These are phyloP conservation scores for Sebastes itinus DNA, from an alignment of 2,797 vertebrate species.

Conservation along the genomic window DNA sequence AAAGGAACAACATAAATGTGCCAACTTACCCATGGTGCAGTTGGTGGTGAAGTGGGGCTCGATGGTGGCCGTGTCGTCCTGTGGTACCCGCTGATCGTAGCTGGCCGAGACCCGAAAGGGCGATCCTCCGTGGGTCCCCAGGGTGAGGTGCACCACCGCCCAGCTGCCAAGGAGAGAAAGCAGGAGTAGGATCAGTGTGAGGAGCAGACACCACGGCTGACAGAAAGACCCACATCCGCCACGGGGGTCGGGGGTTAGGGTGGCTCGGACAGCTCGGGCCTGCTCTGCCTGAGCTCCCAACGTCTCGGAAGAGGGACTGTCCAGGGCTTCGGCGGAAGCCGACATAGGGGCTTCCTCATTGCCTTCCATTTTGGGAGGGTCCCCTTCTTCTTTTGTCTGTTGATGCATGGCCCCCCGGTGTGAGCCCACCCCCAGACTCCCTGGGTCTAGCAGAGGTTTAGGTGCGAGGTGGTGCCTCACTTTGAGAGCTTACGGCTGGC, in stretches of 20 bases:
- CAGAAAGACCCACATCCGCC: constrained; percentile 45
- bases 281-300: constrained; percentile 54
- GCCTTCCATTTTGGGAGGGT: constrained; percentile 55
- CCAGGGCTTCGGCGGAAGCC: constrained; percentile 54
- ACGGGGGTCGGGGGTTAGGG: constrained; percentile 61
- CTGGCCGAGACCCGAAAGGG: constrained; percentile 81
- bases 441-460: constrained; percentile 19
- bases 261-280: constrained; percentile 37
- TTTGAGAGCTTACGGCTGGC: constrained; percentile 1
- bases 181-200: constrained; percentile 81
- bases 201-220: constrained; percentile 72
- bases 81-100: constrained; percentile 72
- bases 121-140: constrained; percentile 65
- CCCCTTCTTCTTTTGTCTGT: constrained; percentile 59
- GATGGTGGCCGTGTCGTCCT: constrained; percentile 75
- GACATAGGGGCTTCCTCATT: constrained; percentile 40
- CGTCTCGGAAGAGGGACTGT: constrained; percentile 44
- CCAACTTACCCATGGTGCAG: constrained; percentile 83
- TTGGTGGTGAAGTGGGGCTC: constrained; percentile 84
- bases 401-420: constrained; percentile 47
- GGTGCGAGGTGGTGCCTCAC: constrained; percentile 19
- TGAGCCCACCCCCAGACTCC: constrained; percentile 27
- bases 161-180: constrained; percentile 87
- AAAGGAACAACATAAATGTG: no score
- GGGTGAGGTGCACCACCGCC: constrained; percentile 83